Conservation (phyloP, 2,113 vertebrate species). For the Chlamydotis undulata region DNA sequence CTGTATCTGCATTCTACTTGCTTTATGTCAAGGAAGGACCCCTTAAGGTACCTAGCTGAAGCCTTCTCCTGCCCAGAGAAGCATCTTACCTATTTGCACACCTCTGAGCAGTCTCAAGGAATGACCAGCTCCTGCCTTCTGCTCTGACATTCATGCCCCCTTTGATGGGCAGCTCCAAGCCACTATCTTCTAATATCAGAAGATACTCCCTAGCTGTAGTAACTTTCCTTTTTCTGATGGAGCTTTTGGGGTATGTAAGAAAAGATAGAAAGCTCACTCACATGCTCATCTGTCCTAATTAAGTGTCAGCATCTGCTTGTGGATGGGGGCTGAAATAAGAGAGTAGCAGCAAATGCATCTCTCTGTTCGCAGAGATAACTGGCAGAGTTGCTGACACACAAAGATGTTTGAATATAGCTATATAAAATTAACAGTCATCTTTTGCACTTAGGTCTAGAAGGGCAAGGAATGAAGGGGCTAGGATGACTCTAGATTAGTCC, state of each 20-base stretch:
- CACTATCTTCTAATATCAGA: background rate
- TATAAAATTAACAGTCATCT: background rate
- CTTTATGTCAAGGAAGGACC: background rate
- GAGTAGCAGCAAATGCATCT: background rate
- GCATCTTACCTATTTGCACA: background rate
- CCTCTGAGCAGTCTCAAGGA: background rate
- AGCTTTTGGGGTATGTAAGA: background rate
- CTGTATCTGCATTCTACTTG: background rate
- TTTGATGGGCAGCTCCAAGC: background rate
- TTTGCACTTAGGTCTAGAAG: background rate
- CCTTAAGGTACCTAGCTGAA: background rate
- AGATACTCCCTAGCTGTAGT: background rate
- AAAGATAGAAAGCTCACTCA: background rate
- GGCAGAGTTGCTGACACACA: background rate
- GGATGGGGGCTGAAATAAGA: background rate
- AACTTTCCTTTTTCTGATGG: background rate
- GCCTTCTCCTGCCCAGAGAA: background rate
- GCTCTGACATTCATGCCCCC: background rate
- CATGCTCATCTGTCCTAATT: background rate
- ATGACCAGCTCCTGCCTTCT: background rate
- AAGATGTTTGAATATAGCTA: background rate
- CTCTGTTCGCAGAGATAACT: background rate
- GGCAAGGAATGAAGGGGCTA: background rate
- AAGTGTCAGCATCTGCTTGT: background rate
- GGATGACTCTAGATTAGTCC: background rate